Conservation (phyloP, 2,113 vertebrate genomes). For the Riparia riparia region DNA sequence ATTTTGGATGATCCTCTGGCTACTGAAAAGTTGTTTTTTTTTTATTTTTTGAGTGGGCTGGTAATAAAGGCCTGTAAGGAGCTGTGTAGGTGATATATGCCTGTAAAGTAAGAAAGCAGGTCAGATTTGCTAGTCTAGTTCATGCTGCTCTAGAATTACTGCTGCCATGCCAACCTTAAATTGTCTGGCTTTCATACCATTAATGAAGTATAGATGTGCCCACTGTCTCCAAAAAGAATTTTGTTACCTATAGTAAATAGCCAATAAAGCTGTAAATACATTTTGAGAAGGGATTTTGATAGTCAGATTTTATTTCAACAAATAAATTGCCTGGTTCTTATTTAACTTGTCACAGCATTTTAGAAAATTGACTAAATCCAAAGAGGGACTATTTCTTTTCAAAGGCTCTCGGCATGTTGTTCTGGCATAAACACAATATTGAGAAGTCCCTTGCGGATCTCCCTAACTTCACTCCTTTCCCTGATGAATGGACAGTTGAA, state of each 20-base stretch:
- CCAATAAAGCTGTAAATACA: background rate
- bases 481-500: slow-evolving; percentile 98
- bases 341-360: slow-evolving; percentile 22
- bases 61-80: background rate
- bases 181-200: background rate
- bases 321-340: background rate
- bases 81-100: background rate
- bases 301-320: background rate
- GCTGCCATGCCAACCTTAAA: slow-evolving; percentile 46
- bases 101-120: slow-evolving; percentile 8
- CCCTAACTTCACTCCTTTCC: slow-evolving; percentile 98
- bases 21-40: slow-evolving; percentile 14
- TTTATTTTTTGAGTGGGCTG: background rate
- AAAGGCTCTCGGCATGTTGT: slow-evolving; percentile 97
- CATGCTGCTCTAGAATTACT: slow-evolving; percentile 13
- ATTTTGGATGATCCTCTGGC: slow-evolving; percentile 19
- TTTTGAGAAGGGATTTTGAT: background rate
- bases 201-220: slow-evolving; percentile 5
- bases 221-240: background rate
- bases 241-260: background rate
- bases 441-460: slow-evolving; percentile 97
- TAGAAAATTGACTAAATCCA: slow-evolving; percentile 63
- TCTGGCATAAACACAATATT: slow-evolving; percentile 99
- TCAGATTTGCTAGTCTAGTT: slow-evolving; percentile 12
- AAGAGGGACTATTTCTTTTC: slow-evolving; percentile 67